Base-by-base conservation (phyloP, 2,888 invertebrate genomes). In the Apomyelois bistriatella region DNA sequence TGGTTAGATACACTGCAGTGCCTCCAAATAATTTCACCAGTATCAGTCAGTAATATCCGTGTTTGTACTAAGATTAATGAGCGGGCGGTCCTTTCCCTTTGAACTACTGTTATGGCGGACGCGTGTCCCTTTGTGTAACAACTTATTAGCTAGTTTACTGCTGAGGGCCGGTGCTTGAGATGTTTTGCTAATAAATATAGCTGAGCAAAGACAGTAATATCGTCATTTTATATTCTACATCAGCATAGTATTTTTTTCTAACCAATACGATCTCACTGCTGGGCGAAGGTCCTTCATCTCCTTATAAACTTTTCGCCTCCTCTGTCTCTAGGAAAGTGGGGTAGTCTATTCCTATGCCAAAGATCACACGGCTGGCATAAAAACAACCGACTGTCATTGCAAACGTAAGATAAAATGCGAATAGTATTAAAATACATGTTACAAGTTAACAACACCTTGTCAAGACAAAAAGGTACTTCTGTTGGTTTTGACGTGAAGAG, bases 401-500 rank as follows among this genome's bases (percentile, higher is more conserved):
- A 22, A 22, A 3, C 17, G 10, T 41, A 41, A n/a, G 41, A 16
- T 17, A n/a, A 16, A 10, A 9, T 17, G 10, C 16, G 16, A 41
- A 17, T 10, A 17, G 17, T 17, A 46, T 32, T 32, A 10, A 46
- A 30, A 46, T 32, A 30, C n/a, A 32, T 46, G 22, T 22, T 3
- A 46, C 30, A 46, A 46, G 46, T 46, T 46, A 46, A 46, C 32
- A 46, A 46, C 32, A 32, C 32, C 32, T 16, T 35, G 32, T 46
- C 46, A 32, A 43, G 36, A 28, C 43, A 12, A 36, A 52, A 52
- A 43, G 52, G 42, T 52, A 35, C 10, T 40, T 5, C 38, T 22
- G 49, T 8, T 43, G 52, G 52, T 52, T 52, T 43, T 43, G 52
- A 52, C 52, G 43, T 52, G 52, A 52, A 43, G 52, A 52, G 43